These are phyloP conservation scores for Heliocidaris tuberculata DNA, from an alignment of 35 echinoderm and acorn worm species.

Conservation along the genomic window DNA sequence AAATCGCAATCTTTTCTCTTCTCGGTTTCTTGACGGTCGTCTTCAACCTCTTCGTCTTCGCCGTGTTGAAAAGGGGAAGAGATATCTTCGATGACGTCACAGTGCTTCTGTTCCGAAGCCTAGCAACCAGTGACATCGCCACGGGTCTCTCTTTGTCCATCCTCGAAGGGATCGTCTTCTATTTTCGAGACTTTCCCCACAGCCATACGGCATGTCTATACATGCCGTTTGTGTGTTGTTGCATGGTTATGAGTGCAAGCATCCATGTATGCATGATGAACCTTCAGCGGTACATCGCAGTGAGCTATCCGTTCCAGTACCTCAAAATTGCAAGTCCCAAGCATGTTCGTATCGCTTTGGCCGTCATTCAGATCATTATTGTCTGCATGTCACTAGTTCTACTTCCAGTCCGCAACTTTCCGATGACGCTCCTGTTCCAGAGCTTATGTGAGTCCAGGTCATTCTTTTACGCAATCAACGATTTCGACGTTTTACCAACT, in stretches of 20 bases:
- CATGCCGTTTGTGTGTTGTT: background rate
- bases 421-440: background rate
- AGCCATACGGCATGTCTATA: background rate
- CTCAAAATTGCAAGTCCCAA: background rate
- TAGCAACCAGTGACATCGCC: background rate
- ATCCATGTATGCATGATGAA: background rate
- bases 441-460: background rate
- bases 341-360: background rate
- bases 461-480: background rate
- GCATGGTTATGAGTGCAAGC: background rate
- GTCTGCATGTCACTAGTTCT: background rate
- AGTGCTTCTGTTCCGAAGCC: background rate
- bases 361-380: background rate
- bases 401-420: background rate
- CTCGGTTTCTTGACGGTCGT: background rate
- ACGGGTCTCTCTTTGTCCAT: background rate
- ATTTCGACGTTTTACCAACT: background rate
- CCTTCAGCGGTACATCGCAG: background rate
- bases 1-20: background rate
- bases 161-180: background rate
- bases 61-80: background rate
- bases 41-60: background rate
- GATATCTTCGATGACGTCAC: constrained; percentile 1
- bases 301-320: background rate
- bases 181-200: background rate